Percentiles rank a stretch among this genome's conserved stretches.
These are phyloP conservation scores for Probaryconus sp. DNA, from an alignment of 1,140 invertebrate genomes.

Conservation along the genomic window DNA sequence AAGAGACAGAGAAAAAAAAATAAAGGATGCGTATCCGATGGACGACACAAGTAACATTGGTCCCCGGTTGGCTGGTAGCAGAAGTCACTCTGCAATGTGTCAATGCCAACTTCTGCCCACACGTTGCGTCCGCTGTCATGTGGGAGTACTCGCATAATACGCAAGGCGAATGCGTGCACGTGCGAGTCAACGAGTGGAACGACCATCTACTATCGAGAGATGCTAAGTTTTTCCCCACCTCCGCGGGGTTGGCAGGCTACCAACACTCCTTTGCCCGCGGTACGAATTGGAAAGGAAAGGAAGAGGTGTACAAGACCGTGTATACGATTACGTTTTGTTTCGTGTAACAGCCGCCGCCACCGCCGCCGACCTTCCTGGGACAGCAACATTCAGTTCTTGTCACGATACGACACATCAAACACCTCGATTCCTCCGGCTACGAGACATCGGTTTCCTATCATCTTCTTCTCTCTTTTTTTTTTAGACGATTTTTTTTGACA, in stretches of 20 bases:
- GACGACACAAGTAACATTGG: constrained; percentile 25
- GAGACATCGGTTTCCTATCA: constrained; percentile 9
- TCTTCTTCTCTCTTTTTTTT: too few relatives aligned
- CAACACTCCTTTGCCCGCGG: constrained; percentile 32
- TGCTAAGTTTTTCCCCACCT: constrained; percentile 51
- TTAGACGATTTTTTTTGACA: too few relatives aligned
- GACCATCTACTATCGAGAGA: constrained; percentile 44
- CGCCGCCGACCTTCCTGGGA: constrained; percentile 33
- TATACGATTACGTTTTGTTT: constrained; percentile 54
- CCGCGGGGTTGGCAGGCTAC: constrained; percentile 34
- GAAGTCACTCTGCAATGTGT: constrained; percentile 44
- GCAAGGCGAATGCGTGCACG: constrained; percentile 51
- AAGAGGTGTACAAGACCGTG: constrained; percentile 54
- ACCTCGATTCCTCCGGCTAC: constrained; percentile 8
- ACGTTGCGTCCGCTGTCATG: constrained; percentile 31
- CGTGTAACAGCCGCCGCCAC: constrained; percentile 30
- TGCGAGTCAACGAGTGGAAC: constrained; percentile 55
- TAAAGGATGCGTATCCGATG: constrained; percentile 4
- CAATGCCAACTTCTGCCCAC: constrained; percentile 58
- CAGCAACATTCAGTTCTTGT: constrained; percentile 43
- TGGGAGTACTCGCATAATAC: constrained; percentile 37
- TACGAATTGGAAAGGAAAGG: constrained; percentile 51
- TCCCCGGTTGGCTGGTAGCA: constrained; percentile 19
- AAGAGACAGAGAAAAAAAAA: too few relatives aligned
- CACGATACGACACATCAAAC: constrained; percentile 46